Conservation (phyloP, 2,888 invertebrate genomes). For the Cetonia aurata region DNA sequence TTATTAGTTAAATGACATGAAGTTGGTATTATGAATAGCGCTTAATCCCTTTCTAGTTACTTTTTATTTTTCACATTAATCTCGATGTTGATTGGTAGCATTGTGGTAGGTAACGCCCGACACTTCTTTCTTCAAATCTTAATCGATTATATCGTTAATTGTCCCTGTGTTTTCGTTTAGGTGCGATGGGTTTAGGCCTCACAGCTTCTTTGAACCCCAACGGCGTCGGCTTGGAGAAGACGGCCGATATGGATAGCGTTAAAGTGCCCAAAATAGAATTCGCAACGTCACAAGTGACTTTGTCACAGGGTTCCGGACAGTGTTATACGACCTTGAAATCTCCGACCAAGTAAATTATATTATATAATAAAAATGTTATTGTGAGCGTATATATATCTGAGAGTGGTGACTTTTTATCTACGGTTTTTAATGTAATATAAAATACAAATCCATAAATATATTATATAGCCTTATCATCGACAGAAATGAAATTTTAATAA, state of each 20-base stretch:
- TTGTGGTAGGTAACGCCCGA: constrained; percentile 12
- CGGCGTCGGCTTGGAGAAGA: constrained; percentile 74
- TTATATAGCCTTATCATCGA: too few relatives aligned
- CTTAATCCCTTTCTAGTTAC: constrained; percentile 1
- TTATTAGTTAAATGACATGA: neutral
- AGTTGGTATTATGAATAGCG: neutral
- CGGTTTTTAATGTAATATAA: too few relatives aligned
- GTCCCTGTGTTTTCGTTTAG: constrained; percentile 44
- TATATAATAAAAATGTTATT: too few relatives aligned
- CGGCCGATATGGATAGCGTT: constrained; percentile 70
- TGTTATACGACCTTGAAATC: constrained; percentile 59
- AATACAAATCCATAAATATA: too few relatives aligned
- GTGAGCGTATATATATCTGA: too few relatives aligned
- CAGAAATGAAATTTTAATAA: too few relatives aligned
- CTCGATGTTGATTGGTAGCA: constrained; percentile 7
- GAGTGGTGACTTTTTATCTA: too few relatives aligned
- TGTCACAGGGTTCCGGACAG: constrained; percentile 61
- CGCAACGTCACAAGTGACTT: constrained; percentile 61
- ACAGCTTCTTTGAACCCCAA: constrained; percentile 76
- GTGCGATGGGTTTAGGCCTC: constrained; percentile 67
- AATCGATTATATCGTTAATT: neutral
- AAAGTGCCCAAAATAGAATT: constrained; percentile 69
- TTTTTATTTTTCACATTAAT: neutral
- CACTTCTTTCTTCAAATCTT: neutral
- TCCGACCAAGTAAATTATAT: constrained; percentile 43